Percentiles rank a stretch among this genome's conserved stretches.
These are phyloP conservation scores for Pelobates fuscus DNA, from an alignment of 2,113 vertebrate species.

Conservation along the genomic window DNA sequence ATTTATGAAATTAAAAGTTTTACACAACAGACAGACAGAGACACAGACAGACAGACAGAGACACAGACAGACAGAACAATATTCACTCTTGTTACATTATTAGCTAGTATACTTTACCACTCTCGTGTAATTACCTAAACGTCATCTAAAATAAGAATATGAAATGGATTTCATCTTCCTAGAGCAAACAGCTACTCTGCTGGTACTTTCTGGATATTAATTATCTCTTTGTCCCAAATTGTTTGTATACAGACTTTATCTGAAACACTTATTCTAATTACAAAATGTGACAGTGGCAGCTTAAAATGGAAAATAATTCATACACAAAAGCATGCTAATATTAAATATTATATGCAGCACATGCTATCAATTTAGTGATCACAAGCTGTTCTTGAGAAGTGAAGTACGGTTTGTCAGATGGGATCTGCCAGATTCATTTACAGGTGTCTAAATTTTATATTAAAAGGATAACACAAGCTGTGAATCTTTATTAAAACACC, in stretches of 20 bases:
- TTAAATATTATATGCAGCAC: constrained; percentile 61
- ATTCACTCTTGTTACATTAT: too few relatives aligned
- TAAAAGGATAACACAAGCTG: constrained; percentile 56
- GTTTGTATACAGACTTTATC: constrained; percentile 24
- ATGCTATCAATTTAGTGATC: constrained; percentile 59
- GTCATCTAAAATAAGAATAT: too few relatives aligned
- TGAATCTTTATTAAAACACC: constrained; percentile 55
- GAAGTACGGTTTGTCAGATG: constrained; percentile 61
- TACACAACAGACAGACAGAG: too few relatives aligned
- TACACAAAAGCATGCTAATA: constrained; percentile 59
- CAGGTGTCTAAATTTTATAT: constrained; percentile 57
- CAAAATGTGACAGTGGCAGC: constrained; percentile 8
- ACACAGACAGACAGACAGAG: too few relatives aligned
- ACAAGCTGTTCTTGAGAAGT: constrained; percentile 56
- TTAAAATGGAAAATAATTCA: constrained; percentile 37
- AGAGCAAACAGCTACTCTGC: background rate
- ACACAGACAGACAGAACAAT: too few relatives aligned
- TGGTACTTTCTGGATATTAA: constrained; percentile 26
- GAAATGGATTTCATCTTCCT: too few relatives aligned
- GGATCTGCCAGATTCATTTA: constrained; percentile 60
- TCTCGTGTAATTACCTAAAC: too few relatives aligned
- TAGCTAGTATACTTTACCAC: too few relatives aligned
- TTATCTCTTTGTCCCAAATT: constrained; percentile 17
- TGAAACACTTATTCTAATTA: constrained; percentile 35
- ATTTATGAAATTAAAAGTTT: too few relatives aligned